Evolutionary conservation across 2,888 invertebrate species (phyloP), one percentile per base, ranked within the genome.

Genomic region (Xestia rhomboidea): DNA sequence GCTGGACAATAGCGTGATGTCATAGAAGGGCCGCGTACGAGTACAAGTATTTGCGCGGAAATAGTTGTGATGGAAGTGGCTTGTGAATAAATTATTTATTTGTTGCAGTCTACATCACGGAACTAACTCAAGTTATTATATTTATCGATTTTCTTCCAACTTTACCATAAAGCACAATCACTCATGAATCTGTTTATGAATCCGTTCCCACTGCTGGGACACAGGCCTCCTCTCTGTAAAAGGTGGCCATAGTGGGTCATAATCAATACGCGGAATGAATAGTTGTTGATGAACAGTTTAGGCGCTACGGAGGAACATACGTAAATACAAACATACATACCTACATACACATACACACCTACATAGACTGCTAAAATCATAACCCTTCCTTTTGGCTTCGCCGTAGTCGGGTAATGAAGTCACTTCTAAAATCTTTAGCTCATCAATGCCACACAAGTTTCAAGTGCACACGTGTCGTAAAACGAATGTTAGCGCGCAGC

Each of bases 1-100:
- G 87, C 83, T 85, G 92, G 92, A 96, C 95, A 95, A 96, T 95
- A 91, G 93, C 93, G 93, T 96, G 95, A 96, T 95, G 95, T 96
- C 95, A 96, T 95, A 95, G 89, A 88, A 89, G 89, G 69, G 76
- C 89, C 89, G 89, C 89, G 76, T 84, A 87, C 87, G 73, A 71
- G 72, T 68, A 75, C 74, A 83, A 85, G 62, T 68, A 74, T 68
- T 80, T 75, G 62, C 38, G 34, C 49, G 21, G 67, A 84, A 69
- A 57, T 64, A 77, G 18, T 24, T 27, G 2, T 64, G 4, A 77
- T 81, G 74, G 87, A 85, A 81, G 75, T 66, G 85, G 24, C 82
- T 63, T 57, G 27, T 62, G 27, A 79, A 64, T 68, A 46, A 46
- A 74, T 79, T 46, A 21, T 49, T 34, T n/a, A 15, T 4, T 62